Base-by-base conservation (phyloP, 2,888 invertebrate species). In the Chouioia cunea region DNA sequence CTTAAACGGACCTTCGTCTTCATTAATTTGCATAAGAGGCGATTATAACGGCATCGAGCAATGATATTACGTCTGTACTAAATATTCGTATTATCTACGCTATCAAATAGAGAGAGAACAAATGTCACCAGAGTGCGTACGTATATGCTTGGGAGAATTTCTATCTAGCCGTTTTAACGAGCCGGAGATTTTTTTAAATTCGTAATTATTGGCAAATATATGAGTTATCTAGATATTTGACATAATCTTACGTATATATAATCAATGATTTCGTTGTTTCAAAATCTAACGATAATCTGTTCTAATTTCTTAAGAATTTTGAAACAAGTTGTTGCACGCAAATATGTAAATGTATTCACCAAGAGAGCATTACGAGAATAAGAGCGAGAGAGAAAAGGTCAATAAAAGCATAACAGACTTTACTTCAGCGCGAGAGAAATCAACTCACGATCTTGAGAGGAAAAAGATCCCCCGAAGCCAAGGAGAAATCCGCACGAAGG, bases 21-120 rank as follows among this genome's bases (percentile, higher is more conserved):
- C 76, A 73, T 77, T 77, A 73, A 77, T 77, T 77, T 77, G 70
- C 77, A 76, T 76, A 76, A 77, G 76, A 74, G 74, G 74, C 74
- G 74, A 76, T 75, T 77, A 75, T 74, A 66, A 46, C 68, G 65
- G 70, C 74, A 74, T 74, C 75, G 74, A 76, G 77, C 74, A 71
- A 74, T 71, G 73, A 74, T 76, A 76, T 76, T 76, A 75, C 73
- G 68, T 54, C 70, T 70, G 66, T 36, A 36, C 73, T 74, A 76
- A 75, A 74, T 71, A 75, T 75, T 74, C 74, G 73, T 73, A 74
- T 74, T 74, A 71, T 12, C 69, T 22, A 59, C 2, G 18, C 2
- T n/a, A n/a, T n/a, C n/a, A n/a, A n/a, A n/a, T n/a, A n/a, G n/a
- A n/a, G n/a, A n/a, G n/a, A n/a, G n/a, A n/a, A n/a, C n/a, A n/a